A percentile compares a stretch with the other conserved stretches of the same genome.
Evolutionary conservation across 2,888 invertebrate species (phyloP).

Genomic region (Parnassius apollo): DNA sequence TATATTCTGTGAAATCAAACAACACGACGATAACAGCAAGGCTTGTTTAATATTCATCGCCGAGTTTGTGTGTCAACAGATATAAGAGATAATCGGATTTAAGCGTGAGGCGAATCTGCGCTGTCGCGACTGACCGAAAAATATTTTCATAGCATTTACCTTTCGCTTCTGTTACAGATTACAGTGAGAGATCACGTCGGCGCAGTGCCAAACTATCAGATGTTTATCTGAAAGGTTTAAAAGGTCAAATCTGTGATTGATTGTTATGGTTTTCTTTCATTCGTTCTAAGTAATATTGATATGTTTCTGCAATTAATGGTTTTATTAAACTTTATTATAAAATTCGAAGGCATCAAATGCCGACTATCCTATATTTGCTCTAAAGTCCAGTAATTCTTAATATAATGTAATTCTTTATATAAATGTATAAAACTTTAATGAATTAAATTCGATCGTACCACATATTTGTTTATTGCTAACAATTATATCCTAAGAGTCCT

Average conservation of each 20-base stretch:
- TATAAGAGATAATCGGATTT: conserved; percentile 34
- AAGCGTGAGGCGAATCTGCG: conserved; percentile 23
- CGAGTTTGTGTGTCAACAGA: conserved; percentile 41
- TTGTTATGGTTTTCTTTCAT: not conserved
- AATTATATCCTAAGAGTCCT: conserved; percentile 56
- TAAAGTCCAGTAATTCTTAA: too few relatives aligned
- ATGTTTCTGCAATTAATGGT: too few relatives aligned
- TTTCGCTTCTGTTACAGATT: not conserved
- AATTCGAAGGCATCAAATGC: too few relatives aligned
- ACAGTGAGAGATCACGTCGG: not conserved
- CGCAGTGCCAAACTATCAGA: conserved; percentile 14
- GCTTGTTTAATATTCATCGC: conserved; percentile 52
- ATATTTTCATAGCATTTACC: conserved; percentile 15
- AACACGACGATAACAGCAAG: conserved; percentile 53
- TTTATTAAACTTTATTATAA: too few relatives aligned
- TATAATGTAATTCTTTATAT: too few relatives aligned
- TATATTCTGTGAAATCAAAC: conserved; percentile 50
- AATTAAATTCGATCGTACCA: conserved; percentile 4
- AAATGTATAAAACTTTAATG: too few relatives aligned
- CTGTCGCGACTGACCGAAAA: conserved; percentile 8
- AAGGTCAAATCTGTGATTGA: conserved; percentile 12
- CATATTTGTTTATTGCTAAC: conserved; percentile 7
- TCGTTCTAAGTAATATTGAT: too few relatives aligned
- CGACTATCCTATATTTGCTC: too few relatives aligned
- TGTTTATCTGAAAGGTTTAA: conserved; percentile 5